phyloP scores from a whole-genome alignment of 2,888 invertebrate genomes.

The Ennomos fuscantarius region DNA sequence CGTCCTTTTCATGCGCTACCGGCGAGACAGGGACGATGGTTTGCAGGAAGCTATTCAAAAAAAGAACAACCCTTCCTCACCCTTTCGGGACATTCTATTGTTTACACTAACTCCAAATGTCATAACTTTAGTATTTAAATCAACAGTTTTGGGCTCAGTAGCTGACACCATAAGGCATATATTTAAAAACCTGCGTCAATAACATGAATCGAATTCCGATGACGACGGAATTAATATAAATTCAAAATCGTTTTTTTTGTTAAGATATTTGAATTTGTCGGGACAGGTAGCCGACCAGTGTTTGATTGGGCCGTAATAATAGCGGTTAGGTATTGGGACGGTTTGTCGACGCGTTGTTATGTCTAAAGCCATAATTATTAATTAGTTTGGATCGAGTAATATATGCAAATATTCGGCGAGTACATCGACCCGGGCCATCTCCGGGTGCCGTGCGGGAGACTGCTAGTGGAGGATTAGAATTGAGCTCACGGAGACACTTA shows the following conservation, averaged over 20 bases:
- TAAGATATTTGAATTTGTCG: conserved; percentile 54
- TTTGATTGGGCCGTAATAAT: conserved; percentile 51
- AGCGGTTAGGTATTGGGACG: conserved; percentile 45
- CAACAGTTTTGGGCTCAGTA: conserved; percentile 52
- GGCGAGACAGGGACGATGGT: conserved; percentile 61
- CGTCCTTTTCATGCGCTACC: conserved; percentile 52
- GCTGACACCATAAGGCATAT: conserved; percentile 36
- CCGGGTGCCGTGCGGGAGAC: conserved; percentile 30
- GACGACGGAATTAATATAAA: conserved; percentile 61
- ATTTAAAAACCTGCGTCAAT: conserved; percentile 1
- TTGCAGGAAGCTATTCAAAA: conserved; percentile 81
- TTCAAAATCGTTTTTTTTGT: conserved; percentile 64
- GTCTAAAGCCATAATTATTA: conserved; percentile 55
- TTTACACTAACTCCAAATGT: conserved; percentile 62
- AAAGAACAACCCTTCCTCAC: conserved; percentile 83
- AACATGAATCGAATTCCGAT: conserved; percentile 38
- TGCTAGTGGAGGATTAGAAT: conserved; percentile 4
- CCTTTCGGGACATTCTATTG: conserved; percentile 78
- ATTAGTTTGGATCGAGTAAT: conserved; percentile 52
- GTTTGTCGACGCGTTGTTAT: conserved; percentile 37
- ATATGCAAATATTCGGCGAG: conserved; percentile 69
- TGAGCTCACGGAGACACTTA: conserved; percentile 13
- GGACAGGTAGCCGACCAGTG: conserved; percentile 76
- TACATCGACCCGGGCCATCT: conserved; percentile 64
- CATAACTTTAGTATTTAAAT: conserved; percentile 47